These are phyloP conservation scores for Hemicentrotus pulcherrimus DNA, from an alignment of 35 echinoderm and acorn worm genomes.

Conservation along the genomic window DNA sequence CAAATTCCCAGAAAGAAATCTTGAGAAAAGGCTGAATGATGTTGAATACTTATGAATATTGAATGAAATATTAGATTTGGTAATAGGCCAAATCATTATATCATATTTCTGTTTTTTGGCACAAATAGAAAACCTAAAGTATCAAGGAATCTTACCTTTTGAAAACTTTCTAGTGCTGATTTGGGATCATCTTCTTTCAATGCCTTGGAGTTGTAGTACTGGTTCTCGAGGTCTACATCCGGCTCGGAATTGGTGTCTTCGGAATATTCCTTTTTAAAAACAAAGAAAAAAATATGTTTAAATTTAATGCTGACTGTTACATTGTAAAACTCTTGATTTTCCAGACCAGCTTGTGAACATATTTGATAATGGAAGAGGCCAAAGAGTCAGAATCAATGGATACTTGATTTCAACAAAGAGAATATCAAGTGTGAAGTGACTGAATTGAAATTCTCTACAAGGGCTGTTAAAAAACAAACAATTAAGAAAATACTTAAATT, in stretches of 20 bases:
- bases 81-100: too few relatives aligned
- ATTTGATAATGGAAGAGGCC: not conserved
- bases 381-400: not conserved
- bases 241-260: slow-evolving; percentile 98
- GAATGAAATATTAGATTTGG: not conserved
- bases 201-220: slow-evolving; percentile 99
- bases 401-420: too few relatives aligned
- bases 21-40: too few relatives aligned
- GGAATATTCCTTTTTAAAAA: slow-evolving; percentile 75
- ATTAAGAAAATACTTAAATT: too few relatives aligned
- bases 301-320: not conserved
- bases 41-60: not conserved
- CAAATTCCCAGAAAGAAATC: too few relatives aligned
- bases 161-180: slow-evolving; percentile 91
- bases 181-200: slow-evolving; percentile 95
- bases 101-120: not conserved
- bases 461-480: too few relatives aligned
- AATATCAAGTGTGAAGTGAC: too few relatives aligned
- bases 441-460: too few relatives aligned
- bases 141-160: slow-evolving; percentile 63
- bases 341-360: too few relatives aligned
- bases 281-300: slow-evolving; percentile 23
- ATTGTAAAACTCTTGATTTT: not conserved
- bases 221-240: slow-evolving; percentile 96
- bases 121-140: not conserved